Percentiles rank a stretch among this genome's conserved stretches.
phyloP scores from a whole-genome alignment of 1,140 invertebrate genomes.

The Diplogasteroides magnus region DNA sequence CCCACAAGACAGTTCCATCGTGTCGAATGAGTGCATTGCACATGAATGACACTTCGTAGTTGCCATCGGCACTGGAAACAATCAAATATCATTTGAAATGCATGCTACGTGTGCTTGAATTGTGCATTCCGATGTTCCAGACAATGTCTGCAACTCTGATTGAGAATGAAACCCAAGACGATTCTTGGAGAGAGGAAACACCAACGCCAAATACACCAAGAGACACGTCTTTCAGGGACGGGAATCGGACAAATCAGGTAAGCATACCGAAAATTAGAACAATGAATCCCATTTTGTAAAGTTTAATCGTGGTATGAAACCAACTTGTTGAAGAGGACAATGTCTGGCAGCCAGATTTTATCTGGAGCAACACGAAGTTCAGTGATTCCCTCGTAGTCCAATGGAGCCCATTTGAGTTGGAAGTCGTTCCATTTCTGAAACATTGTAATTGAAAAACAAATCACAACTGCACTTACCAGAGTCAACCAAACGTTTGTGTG shows the following conservation, averaged over 20 bases:
- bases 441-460: neutral
- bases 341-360: constrained; percentile 98
- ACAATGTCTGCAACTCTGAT: too few relatives aligned
- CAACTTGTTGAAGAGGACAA: constrained; percentile 90
- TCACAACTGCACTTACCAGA: neutral
- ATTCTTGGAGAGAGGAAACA: too few relatives aligned
- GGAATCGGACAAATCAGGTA: too few relatives aligned
- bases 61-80: constrained; percentile 10
- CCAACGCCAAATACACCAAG: too few relatives aligned
- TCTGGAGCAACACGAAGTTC: constrained; percentile 58
- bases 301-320: too few relatives aligned
- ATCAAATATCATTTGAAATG: neutral
- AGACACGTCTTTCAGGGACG: too few relatives aligned
- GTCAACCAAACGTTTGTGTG: constrained; percentile 31
- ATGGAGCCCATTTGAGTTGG: neutral
- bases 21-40: constrained; percentile 6
- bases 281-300: too few relatives aligned
- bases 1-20: constrained; percentile 65
- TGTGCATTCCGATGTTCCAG: too few relatives aligned
- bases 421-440: neutral
- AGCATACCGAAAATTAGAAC: too few relatives aligned
- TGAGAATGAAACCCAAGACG: too few relatives aligned
- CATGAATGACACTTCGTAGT: constrained; percentile 16
- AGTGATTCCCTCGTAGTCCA: neutral
- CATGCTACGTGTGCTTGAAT: too few relatives aligned